Base-by-base conservation (phyloP, 1,140 invertebrate genomes). In the Meteorus sp. region DNA sequence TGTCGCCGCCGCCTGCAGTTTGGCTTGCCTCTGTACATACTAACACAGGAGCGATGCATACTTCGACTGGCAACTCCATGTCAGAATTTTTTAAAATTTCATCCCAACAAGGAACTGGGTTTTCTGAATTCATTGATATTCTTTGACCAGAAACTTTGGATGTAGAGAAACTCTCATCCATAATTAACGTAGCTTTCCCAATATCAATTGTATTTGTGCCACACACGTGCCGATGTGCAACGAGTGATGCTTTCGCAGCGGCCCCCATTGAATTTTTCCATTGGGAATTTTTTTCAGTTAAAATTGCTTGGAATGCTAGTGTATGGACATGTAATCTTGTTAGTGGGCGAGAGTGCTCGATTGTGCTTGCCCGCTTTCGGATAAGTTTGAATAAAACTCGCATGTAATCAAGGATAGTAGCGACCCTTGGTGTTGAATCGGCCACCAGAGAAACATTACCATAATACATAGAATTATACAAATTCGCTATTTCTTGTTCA, bases 1-100 rank as follows among this genome's bases (percentile, higher is more conserved):
- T 95, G 72, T 95, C 92, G 1, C 93, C 92, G 9, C 91, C 92
- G 0, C 93, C 92, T 0, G 89, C 92, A 11, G 93, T 94, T 67
- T 94, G 86, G 41, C 86, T 84, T 1, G 90, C 89, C 63, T 91
- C 80, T 0, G 89, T 93, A 67, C 93, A 95, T 0, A 95, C 91
- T 3, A 94, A 74, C 2, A 92, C 91, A 1, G 92, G 92, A 0
- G 92, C 90, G 1, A 94, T 83, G 75, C 93, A 95, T 31, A 94
- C 85, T 62, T 90, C 80, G 6, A 89, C 83, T 39, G 82, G 59
- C 23, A 81, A 67, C 13, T 78, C 67, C 4, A 79, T 74, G n/a
- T 61, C 72, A 33, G 76, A 72, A 9, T 81, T 65, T 44, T 78
- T 72, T 4, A 84, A 68, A 20, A 63, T 65, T 73, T 94, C 92